These are phyloP conservation scores for Anthophora plumipes DNA, from an alignment of 2,888 invertebrate genomes.

Conservation along the genomic window DNA sequence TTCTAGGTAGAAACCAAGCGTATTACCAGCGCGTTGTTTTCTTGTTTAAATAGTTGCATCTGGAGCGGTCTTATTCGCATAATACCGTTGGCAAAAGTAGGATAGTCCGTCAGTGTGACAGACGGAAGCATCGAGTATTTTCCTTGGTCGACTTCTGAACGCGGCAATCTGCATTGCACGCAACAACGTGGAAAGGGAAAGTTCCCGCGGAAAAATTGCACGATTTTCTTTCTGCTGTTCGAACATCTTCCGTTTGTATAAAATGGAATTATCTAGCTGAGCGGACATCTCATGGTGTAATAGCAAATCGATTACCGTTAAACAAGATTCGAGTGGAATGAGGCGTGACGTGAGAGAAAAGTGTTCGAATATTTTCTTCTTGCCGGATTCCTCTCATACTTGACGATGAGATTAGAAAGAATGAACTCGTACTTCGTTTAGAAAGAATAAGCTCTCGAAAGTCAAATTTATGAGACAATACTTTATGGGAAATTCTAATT, in stretches of 20 bases:
- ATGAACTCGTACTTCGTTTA: too few relatives aligned
- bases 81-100: background rate
- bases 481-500: too few relatives aligned
- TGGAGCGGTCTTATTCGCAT: background rate
- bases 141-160: background rate
- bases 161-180: background rate
- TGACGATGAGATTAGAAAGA: too few relatives aligned
- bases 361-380: background rate
- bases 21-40: background rate
- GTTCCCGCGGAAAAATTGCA: background rate
- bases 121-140: background rate
- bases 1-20: background rate
- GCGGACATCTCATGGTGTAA: background rate
- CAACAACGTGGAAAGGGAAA: conserved; percentile 27
- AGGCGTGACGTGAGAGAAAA: conserved; percentile 1
- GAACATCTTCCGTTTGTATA: background rate
- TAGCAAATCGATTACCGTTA: conserved; percentile 40
- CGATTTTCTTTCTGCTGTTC: background rate
- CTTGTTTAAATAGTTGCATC: background rate
- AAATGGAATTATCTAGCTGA: background rate
- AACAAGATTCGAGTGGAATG: conserved; percentile 26
- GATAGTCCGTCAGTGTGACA: background rate
- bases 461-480: too few relatives aligned
- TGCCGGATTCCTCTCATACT: background rate
- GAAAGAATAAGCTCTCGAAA: too few relatives aligned